phyloP scores from a whole-genome alignment of 2,113 vertebrate species.

The Mastomys coucha region DNA sequence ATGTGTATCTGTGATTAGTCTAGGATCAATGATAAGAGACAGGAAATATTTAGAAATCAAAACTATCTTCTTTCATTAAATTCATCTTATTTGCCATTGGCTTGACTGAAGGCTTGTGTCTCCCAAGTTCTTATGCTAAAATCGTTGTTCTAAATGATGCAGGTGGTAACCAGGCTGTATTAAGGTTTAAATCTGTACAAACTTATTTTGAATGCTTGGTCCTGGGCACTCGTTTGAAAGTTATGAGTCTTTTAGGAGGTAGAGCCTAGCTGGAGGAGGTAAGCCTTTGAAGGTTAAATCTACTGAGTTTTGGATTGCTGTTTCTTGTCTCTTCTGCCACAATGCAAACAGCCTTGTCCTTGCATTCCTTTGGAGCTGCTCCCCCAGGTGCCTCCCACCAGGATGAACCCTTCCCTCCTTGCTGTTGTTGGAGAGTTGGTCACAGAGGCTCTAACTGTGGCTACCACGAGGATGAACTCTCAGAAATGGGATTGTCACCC shows the following conservation, averaged over 20 bases:
- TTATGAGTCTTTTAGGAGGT: not conserved
- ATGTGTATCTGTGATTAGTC: not conserved
- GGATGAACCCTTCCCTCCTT: no score
- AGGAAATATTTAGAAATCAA: constrained; percentile 23
- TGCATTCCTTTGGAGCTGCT: no score
- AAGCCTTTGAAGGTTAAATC: not conserved
- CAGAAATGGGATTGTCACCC: not conserved
- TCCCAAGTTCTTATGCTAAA: not conserved
- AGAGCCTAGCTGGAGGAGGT: not conserved
- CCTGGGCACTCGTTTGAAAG: not conserved
- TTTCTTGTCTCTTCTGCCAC: not conserved
- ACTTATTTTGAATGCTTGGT: not conserved
- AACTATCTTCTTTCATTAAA: constrained; percentile 33
- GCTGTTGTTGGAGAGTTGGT: not conserved
- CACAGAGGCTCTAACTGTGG: no score
- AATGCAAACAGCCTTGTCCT: not conserved
- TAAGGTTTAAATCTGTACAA: not conserved
- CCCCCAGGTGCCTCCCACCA: not conserved
- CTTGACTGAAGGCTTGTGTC: not conserved
- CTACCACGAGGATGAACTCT: not conserved
- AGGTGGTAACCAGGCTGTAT: not conserved
- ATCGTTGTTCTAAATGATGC: not conserved
- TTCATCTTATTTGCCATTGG: not conserved
- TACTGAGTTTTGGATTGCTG: not conserved
- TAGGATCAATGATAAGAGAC: not conserved